phyloP scores from a whole-genome alignment of 2,888 invertebrate species.

The Leucophenga montana region DNA sequence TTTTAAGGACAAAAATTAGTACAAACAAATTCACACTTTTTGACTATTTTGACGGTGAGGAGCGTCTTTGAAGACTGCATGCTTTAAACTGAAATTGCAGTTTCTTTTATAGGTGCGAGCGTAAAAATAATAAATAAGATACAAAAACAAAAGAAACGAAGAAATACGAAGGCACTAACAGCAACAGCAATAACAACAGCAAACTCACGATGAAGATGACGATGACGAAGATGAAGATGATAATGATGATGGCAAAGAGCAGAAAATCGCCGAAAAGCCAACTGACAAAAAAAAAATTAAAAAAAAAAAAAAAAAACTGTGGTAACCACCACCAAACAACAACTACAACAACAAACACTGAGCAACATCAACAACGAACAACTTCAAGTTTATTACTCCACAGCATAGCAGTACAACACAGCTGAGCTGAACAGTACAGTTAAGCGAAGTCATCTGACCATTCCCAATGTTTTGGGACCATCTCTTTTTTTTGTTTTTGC shows the following conservation, averaged over 20 bases:
- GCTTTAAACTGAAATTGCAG: conserved; percentile 67
- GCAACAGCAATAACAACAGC: conserved; percentile 30
- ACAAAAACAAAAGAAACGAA: conserved; percentile 41
- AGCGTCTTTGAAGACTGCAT: conserved; percentile 70
- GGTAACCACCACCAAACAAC: conserved; percentile 19
- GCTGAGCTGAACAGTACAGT: conserved; percentile 42
- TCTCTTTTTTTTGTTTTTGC: neutral
- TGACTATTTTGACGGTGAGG: conserved; percentile 61
- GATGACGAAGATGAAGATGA: conserved; percentile 28
- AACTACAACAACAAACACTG: conserved; percentile 40
- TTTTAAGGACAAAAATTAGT: no score
- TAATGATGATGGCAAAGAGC: conserved; percentile 57
- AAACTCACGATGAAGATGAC: conserved; percentile 22
- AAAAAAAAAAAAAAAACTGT: conserved; percentile 55
- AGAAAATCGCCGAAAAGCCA: conserved; percentile 49
- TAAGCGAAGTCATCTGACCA: conserved; percentile 60
- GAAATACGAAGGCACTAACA: conserved; percentile 25
- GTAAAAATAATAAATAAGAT: conserved; percentile 65
- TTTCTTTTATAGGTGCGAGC: conserved; percentile 71
- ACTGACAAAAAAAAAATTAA: conserved; percentile 46
- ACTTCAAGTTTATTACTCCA: conserved; percentile 18
- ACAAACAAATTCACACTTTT: conserved; percentile 20
- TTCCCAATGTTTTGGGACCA: neutral
- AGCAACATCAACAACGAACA: conserved; percentile 34
- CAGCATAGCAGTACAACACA: conserved; percentile 34